These are phyloP conservation scores for Aphaenogaster floridana DNA, from an alignment of 1,140 invertebrate species.

Conservation along the genomic window DNA sequence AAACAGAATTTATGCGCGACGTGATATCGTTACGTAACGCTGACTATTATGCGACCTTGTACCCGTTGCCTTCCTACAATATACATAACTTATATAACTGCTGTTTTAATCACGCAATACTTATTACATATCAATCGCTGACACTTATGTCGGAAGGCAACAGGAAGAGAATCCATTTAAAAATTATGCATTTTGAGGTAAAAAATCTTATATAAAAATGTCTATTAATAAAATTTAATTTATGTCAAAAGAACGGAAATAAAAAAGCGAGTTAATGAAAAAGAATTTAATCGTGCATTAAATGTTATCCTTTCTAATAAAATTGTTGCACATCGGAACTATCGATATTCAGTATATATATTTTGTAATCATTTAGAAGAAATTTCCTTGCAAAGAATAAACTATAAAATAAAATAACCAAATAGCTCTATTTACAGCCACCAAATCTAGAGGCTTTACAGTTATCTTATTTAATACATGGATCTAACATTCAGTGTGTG, in stretches of 20 bases:
- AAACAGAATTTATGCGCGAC: background rate
- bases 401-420: background rate
- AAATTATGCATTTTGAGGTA: background rate
- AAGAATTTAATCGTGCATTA: background rate
- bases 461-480: background rate
- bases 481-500: background rate
- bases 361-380: background rate
- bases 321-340: background rate
- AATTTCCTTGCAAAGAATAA: background rate
- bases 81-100: too few species aligned
- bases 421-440: background rate
- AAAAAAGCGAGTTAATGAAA: background rate
- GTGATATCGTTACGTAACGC: too few species aligned
- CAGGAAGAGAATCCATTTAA: background rate
- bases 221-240: slow-evolving; percentile 2
- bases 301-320: background rate
- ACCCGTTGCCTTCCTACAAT: too few species aligned
- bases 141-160: background rate
- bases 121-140: too few species aligned
- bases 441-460: background rate
- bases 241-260: background rate
- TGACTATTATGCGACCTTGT: too few species aligned
- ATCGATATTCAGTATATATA: too few species aligned
- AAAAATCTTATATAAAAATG: background rate
- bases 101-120: too few species aligned